A percentile compares a stretch with the other conserved stretches of the same genome.
phyloP scores from a whole-genome alignment of 2,113 vertebrate genomes.

The Microcebus jonahi region DNA sequence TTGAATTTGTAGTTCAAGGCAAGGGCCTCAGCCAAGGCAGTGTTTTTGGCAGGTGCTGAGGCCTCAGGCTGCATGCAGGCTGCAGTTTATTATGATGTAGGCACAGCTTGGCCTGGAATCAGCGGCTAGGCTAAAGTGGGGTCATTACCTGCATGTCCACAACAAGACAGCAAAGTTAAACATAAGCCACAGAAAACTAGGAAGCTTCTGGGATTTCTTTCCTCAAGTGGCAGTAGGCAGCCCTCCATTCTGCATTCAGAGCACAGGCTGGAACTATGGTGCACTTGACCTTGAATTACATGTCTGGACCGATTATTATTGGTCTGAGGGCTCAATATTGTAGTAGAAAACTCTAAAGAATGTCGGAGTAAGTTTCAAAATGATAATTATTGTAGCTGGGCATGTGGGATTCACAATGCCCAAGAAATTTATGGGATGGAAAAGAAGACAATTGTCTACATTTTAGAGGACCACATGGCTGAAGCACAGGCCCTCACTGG shows the following conservation, averaged over 20 bases:
- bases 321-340: background rate
- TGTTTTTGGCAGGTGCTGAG: background rate
- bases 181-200: background rate
- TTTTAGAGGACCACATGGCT: background rate
- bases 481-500: no score
- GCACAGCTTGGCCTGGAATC: background rate
- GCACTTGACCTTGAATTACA: background rate
- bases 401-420: background rate
- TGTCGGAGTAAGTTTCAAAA: background rate
- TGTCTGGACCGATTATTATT: background rate
- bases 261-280: background rate
- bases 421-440: background rate
- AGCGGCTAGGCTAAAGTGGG: background rate
- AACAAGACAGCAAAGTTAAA: background rate
- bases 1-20: slow-evolving; percentile 21
- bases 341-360: background rate
- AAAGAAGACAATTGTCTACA: background rate
- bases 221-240: background rate
- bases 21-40: background rate
- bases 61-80: background rate
- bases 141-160: background rate
- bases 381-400: background rate
- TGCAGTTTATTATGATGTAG: background rate
- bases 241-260: background rate
- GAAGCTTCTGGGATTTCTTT: background rate